Conservation (phyloP, 1,140 invertebrate species). For the Penaeus indicus region DNA sequence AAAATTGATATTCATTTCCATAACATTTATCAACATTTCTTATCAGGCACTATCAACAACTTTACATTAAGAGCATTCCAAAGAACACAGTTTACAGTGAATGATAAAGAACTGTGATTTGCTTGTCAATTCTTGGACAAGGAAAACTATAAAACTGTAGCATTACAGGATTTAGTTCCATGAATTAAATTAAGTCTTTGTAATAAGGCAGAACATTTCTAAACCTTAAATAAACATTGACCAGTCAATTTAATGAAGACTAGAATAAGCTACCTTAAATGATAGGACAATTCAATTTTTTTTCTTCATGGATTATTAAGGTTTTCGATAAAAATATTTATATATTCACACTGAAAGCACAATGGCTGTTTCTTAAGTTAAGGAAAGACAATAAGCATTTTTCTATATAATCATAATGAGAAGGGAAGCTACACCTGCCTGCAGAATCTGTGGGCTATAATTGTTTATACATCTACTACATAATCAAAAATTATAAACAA, state of each 20-base stretch:
- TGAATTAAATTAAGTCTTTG: too few species aligned
- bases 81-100: too few species aligned
- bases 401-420: constrained; percentile 9
- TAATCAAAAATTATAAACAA: constrained; percentile 26
- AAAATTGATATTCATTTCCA: too few species aligned
- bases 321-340: not conserved
- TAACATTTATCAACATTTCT: too few species aligned
- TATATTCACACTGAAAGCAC: constrained; percentile 5
- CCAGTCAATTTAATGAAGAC: not conserved
- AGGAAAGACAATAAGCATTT: not conserved
- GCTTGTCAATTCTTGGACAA: too few species aligned
- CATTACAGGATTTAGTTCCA: too few species aligned
- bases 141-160: too few species aligned
- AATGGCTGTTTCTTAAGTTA: constrained; percentile 21
- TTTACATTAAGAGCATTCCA: too few species aligned
- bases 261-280: constrained; percentile 26
- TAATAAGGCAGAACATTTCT: too few species aligned
- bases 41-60: too few species aligned
- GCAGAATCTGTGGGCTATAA: not conserved
- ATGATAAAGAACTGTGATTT: too few species aligned
- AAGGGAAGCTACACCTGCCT: not conserved
- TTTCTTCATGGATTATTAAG: constrained; percentile 10
- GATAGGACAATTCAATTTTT: not conserved
- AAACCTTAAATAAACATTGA: too few species aligned
- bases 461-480: not conserved